Conservation (phyloP, 2,113 vertebrate genomes). For the Colossoma macropomum region DNA sequence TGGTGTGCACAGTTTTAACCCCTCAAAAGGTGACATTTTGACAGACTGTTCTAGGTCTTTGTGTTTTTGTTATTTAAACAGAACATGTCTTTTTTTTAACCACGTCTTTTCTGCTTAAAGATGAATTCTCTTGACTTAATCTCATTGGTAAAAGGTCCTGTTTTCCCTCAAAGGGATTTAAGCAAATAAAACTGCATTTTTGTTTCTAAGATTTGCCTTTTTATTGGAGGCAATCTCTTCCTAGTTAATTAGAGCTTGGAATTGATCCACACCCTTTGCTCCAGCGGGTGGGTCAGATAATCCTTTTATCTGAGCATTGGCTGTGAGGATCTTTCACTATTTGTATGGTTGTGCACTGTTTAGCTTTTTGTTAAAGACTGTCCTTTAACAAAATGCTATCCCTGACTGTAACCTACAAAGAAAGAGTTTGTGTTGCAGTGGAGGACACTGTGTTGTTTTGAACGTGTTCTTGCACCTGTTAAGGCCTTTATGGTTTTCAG, state of each 20-base stretch:
- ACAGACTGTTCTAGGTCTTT: no score
- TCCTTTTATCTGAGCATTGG: conserved; percentile 37
- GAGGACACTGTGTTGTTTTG: no score
- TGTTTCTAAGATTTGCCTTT: conserved; percentile 51
- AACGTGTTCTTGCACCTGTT: no score
- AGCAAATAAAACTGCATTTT: conserved; percentile 35
- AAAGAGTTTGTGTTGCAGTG: not conserved
- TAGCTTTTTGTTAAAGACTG: not conserved
- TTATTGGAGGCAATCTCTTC: conserved; percentile 20
- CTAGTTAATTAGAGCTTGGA: conserved; percentile 42
- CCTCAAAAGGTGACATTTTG: no score
- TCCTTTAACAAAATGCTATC: not conserved
- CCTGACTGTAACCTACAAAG: not conserved
- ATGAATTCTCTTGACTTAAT: not conserved
- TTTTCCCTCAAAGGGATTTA: not conserved
- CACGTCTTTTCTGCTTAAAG: not conserved
- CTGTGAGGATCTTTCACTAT: conserved; percentile 8
- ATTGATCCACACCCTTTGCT: conserved; percentile 39
- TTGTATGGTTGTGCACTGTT: not conserved
- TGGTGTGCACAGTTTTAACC: no score
- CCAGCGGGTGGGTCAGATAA: conserved; percentile 37
- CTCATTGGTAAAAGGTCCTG: not conserved
- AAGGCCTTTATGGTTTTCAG: no score
- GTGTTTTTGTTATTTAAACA: no score
- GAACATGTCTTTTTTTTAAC: not conserved